Conservation (phyloP, 2,888 invertebrate species). For the Lasioglossum oenotherae region DNA sequence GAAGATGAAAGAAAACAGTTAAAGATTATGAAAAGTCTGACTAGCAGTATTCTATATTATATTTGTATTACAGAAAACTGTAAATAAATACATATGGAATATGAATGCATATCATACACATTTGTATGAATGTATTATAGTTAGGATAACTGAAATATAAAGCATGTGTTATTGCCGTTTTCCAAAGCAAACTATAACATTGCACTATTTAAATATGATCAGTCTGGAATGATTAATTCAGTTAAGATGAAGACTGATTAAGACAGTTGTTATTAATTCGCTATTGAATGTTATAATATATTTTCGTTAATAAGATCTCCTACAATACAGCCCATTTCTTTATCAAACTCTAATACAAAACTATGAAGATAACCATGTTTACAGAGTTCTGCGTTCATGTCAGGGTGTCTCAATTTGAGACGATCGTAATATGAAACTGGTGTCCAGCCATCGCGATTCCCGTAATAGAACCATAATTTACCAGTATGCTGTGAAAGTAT, state of each 20-base stretch:
- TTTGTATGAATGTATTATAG: not conserved
- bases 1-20: not conserved
- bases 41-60: not conserved
- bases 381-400: constrained; percentile 87
- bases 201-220: no score
- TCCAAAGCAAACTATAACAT: no score
- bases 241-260: no score
- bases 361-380: constrained; percentile 89
- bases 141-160: not conserved
- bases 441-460: constrained; percentile 92
- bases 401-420: constrained; percentile 87
- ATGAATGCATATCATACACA: not conserved
- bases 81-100: not conserved
- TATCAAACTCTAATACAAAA: constrained; percentile 90
- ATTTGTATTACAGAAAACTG: not conserved
- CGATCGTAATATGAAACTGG: constrained; percentile 90
- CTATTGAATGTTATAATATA: constrained; percentile 48
- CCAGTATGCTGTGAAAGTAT: constrained; percentile 86
- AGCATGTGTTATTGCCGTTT: no score
- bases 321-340: constrained; percentile 85
- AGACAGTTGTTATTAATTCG: not conserved
- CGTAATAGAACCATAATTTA: constrained; percentile 92
- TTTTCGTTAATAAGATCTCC: constrained; percentile 77
- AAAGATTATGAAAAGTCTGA: not conserved
- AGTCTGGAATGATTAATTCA: no score